These are phyloP conservation scores for Pachycephala philippinensis DNA, from an alignment of 2,113 vertebrate species.

Conservation along the genomic window DNA sequence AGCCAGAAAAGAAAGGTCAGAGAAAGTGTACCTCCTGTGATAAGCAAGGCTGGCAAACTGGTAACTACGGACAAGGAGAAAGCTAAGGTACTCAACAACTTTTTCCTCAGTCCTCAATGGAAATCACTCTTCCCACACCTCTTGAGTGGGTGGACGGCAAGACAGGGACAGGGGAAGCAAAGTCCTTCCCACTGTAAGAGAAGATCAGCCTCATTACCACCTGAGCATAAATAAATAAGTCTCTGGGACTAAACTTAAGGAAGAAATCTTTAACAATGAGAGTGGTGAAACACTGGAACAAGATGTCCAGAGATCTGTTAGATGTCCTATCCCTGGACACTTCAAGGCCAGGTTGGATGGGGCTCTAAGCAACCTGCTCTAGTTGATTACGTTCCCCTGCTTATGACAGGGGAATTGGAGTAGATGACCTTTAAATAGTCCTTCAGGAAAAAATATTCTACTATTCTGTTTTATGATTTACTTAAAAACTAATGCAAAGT, in stretches of 20 bases:
- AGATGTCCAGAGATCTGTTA: background rate
- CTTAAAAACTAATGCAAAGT: background rate
- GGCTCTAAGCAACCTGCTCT: background rate
- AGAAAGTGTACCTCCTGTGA: fast-evolving
- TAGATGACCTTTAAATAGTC: background rate
- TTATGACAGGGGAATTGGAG: background rate
- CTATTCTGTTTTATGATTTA: background rate
- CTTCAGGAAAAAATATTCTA: background rate
- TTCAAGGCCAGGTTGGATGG: background rate
- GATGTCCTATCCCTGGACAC: background rate
- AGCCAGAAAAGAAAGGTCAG: background rate
- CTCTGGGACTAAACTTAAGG: background rate
- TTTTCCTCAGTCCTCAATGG: background rate
- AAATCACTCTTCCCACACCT: background rate
- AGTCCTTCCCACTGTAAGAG: background rate
- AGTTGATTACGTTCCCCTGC: background rate
- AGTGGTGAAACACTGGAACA: background rate
- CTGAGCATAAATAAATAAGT: background rate
- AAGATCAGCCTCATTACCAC: background rate
- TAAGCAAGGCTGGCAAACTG: background rate
- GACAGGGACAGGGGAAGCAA: background rate
- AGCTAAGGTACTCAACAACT: background rate
- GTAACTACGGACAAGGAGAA: background rate
- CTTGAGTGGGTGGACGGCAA: background rate
- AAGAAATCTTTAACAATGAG: background rate